phyloP scores from a whole-genome alignment of 2,888 invertebrate genomes.

The Troides oblongomaculatus region DNA sequence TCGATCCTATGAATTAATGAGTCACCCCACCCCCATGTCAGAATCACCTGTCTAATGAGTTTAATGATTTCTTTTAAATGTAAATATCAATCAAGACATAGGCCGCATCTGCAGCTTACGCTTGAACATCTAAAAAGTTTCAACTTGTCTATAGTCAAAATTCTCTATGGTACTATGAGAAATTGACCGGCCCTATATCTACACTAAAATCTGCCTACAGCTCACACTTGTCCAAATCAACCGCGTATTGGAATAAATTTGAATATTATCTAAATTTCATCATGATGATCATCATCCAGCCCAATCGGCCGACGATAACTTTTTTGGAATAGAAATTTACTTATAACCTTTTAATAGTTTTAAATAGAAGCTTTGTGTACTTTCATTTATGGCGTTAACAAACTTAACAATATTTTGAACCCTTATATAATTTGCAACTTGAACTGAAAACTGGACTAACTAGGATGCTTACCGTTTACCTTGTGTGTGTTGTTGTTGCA shows the following conservation, averaged over 20 bases:
- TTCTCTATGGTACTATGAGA: slow-evolving; percentile 40
- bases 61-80: slow-evolving; percentile 19
- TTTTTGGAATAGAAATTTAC: slow-evolving; percentile 25
- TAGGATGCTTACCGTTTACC: slow-evolving; percentile 5
- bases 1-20: slow-evolving; percentile 19
- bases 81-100: slow-evolving; percentile 9
- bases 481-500: not conserved
- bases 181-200: slow-evolving; percentile 51
- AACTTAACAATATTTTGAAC: slow-evolving; percentile 33
- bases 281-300: slow-evolving; percentile 1
- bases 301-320: slow-evolving; percentile 24
- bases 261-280: slow-evolving; percentile 28
- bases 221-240: slow-evolving; percentile 16
- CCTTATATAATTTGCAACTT: slow-evolving; percentile 23
- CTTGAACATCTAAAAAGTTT: slow-evolving; percentile 48
- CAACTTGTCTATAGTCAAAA: slow-evolving; percentile 45
- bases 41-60: slow-evolving; percentile 7
- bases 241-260: slow-evolving; percentile 27
- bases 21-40: slow-evolving; percentile 7
- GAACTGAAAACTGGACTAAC: slow-evolving; percentile 16
- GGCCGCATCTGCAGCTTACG: slow-evolving; percentile 40
- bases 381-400: slow-evolving; percentile 31
- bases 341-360: slow-evolving; percentile 15
- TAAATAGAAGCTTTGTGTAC: slow-evolving; percentile 28
- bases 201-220: slow-evolving; percentile 33